phyloP scores from a whole-genome alignment of 2,113 vertebrate genomes.

The Suncus etruscus region DNA sequence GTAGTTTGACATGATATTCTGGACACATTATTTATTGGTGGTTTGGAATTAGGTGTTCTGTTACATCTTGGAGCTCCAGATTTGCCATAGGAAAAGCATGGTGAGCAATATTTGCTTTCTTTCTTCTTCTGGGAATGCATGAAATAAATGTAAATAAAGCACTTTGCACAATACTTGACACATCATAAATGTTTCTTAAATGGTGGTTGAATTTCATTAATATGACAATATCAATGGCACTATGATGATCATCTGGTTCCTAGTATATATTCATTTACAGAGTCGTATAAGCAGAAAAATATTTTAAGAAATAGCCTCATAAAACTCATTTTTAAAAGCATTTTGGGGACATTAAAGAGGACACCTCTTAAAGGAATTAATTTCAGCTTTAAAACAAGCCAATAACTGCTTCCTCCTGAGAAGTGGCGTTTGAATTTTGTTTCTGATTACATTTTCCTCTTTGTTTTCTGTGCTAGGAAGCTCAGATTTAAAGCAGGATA shows the following conservation, averaged over 20 bases:
- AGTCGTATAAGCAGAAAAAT: neutral
- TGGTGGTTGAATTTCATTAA: constrained; percentile 27
- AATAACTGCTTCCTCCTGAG: constrained; percentile 27
- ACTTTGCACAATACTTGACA: neutral
- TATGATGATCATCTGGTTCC: constrained; percentile 27
- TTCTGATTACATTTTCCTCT: neutral
- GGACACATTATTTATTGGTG: neutral
- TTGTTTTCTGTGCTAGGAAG: constrained; percentile 40
- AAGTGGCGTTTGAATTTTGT: constrained; percentile 1
- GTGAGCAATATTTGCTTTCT: neutral
- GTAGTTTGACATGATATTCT: neutral
- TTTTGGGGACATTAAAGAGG: constrained; percentile 5
- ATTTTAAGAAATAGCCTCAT: constrained; percentile 16
- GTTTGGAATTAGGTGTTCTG: neutral
- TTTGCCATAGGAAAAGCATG: neutral
- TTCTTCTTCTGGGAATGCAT: neutral
- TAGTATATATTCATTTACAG: constrained; percentile 59
- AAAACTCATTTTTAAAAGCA: constrained; percentile 47
- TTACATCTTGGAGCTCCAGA: neutral
- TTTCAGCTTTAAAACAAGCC: neutral
- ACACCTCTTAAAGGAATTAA: constrained; percentile 12
- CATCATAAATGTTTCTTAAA: constrained; percentile 21
- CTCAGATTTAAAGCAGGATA: constrained; percentile 48
- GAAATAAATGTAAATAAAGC: constrained; percentile 8
- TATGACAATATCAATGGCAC: constrained; percentile 30